Conservation (phyloP, 2,113 vertebrate species). For the Ursus arctos region DNA sequence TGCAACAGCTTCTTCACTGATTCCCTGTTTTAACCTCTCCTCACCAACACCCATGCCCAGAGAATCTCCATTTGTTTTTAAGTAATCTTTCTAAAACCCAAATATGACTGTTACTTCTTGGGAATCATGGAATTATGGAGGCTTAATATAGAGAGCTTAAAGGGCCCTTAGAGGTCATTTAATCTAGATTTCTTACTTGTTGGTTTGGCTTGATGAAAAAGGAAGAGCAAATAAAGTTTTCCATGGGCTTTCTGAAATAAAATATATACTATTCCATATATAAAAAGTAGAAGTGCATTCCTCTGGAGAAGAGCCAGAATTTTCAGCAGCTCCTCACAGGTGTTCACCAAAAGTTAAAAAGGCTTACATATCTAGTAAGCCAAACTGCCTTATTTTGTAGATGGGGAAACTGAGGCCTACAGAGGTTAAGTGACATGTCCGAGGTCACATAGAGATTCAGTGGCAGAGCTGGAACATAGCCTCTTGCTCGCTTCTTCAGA, state of each 20-base stretch:
- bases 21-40: neutral
- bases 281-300: neutral
- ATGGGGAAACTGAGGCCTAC: neutral
- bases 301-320: neutral
- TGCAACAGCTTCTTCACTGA: neutral
- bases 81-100: constrained; percentile 10
- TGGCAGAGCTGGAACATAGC: neutral
- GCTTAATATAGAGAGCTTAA: neutral
- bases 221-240: neutral
- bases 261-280: neutral
- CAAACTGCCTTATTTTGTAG: neutral
- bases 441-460: neutral
- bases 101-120: neutral
- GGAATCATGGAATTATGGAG: neutral
- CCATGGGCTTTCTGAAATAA: neutral
- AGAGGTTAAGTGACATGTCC: neutral
- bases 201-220: neutral
- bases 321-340: neutral
- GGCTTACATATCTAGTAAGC: neutral
- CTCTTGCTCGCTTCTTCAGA: neutral
- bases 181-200: neutral
- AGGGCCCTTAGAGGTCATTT: neutral
- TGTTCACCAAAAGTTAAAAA: neutral
- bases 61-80: neutral
- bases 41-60: neutral